Evolutionary conservation across 2,113 vertebrate genomes (phyloP), one percentile per base, ranked within the genome.

Genomic region (Deroptyus accipitrinus): DNA sequence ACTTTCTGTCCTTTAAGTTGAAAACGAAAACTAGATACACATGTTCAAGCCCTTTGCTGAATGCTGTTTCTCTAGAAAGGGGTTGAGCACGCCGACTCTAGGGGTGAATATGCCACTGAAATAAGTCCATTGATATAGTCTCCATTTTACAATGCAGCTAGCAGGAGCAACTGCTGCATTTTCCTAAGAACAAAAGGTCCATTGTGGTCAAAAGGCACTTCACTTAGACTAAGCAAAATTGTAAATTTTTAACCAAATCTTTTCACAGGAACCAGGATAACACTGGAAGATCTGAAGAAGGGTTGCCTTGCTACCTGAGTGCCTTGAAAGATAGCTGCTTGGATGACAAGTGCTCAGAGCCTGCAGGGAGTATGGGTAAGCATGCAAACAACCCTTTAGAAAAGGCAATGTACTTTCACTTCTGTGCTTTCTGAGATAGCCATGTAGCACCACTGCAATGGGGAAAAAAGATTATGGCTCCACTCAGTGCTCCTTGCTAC

Each of bases 11-110:
- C 52, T 95, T 39, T 77, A 87, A 79, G 27, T 28, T 86, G 46
- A 66, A 97, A 97, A 94, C 72, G 52, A 87, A 95, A 97, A 96
- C 25, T 80, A 97, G 77, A 95, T 85, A 68, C 11, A 16, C 7
- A 69, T 44, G 8, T 86, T 94, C 75, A 92, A 85, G 24, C 25
- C 51, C 76, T 80, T 83, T 83, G 13, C 67, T 94, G 46, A 89
- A 42, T 6, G 27, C 5, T 55, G 5, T 37, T 90, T 92, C 93
- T 73, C 18, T 89, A 44, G 37, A 92, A 30, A 86, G 25, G 63
- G 19, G 20, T 28, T 78, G 33, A 78, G 33, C 37, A 17, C 75
- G 66, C 46, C 20, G 54, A 61, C 79, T 82, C 55, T 63, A 70
- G 76, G 30, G 7, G 6, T 81, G 79, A 94, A 83, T 64, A 61